These are phyloP conservation scores for Eriocheir sinensis DNA, from an alignment of 1,140 invertebrate species.

Conservation along the genomic window DNA sequence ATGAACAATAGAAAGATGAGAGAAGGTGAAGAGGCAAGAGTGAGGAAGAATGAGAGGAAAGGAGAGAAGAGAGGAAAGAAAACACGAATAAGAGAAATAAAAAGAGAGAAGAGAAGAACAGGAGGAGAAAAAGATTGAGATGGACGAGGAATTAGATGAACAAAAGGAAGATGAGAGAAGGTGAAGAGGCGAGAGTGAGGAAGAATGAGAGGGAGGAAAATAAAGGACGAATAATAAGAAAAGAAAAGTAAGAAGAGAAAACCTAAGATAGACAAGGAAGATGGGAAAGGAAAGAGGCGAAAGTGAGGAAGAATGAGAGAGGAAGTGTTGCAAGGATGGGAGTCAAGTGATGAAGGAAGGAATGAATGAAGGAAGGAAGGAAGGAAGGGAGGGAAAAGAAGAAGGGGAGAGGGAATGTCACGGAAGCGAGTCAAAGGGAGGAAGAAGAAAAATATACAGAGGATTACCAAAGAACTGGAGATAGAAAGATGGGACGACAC, in stretches of 20 bases:
- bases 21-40: neutral
- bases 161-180: neutral
- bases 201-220: neutral
- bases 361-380: neutral
- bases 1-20: neutral
- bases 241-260: neutral
- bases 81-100: neutral
- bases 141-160: neutral
- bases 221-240: neutral
- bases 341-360: neutral
- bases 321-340: neutral
- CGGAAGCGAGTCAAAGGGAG: neutral
- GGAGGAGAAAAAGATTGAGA: neutral
- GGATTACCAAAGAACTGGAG: neutral
- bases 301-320: neutral
- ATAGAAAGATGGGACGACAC: too few species aligned
- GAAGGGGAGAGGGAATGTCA: neutral
- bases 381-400: neutral
- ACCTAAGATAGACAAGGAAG: too few species aligned
- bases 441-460: too few species aligned
- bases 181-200: neutral
- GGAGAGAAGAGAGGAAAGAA: neutral
- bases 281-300: neutral
- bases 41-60: neutral
- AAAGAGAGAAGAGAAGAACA: neutral